Base-by-base conservation (phyloP, 2,113 vertebrate genomes). In the Haemorhous mexicanus region DNA sequence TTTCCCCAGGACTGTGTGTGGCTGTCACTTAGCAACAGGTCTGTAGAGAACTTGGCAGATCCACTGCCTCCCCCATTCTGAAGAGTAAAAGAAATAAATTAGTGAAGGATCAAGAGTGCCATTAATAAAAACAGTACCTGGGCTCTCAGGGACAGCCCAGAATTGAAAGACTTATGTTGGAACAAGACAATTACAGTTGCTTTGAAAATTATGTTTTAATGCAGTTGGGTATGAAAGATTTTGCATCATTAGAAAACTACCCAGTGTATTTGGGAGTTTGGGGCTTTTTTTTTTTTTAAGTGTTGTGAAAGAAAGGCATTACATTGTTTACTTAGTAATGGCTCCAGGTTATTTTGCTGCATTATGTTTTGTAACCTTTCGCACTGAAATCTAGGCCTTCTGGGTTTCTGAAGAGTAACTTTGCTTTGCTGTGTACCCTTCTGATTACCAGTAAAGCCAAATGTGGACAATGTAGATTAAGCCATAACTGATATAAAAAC, bases 1-100 rank as follows among this genome's bases (percentile, higher is more conserved):
- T 67, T 64, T 55, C 69, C 59, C 59, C 70, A 41, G 72, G 67
- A 52, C 70, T 75, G 11, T 88, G 80, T 96, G 95, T 89, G 76
- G 37, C 79, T 97, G 94, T 97, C 89, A 96, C 97, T 95, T 97
- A 97, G 97, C 97, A 97, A 97, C 97, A 97, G 94, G 96, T 97
- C 91, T 90, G 56, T 72, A 83, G 91, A 84, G 93, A 96, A 92
- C 81, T 96, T 90, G 81, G 39, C 75, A 83, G 70, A 72, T 93
- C 84, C 39, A 13, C 41, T 78, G 58, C 61, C 59, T 93, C 84
- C 73, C 67, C 61, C 74, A 19, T 92, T 91, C 76, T 35, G 47
- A 79, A 63, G 68, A 70, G 73, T 2, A 41, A 20, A 79, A 73
- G 61, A 84, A 90, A 77, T 56, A 91, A 94, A 84, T 59, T 39